These are phyloP conservation scores for Antheraea yamamai DNA, from an alignment of 2,888 invertebrate species.

Conservation along the genomic window DNA sequence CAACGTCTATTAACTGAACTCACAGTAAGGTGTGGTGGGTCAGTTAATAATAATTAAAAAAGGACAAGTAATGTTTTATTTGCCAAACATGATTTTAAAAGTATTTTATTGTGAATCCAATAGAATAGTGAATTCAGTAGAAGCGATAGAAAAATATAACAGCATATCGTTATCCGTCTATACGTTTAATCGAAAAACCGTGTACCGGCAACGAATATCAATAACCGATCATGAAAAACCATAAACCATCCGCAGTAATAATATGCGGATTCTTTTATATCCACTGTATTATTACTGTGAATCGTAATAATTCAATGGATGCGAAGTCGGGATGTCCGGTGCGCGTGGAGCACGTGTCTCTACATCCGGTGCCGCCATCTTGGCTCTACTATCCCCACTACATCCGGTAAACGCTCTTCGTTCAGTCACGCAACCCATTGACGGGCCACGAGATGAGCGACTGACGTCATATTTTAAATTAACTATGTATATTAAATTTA, in stretches of 20 bases:
- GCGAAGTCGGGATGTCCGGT: conserved; percentile 72
- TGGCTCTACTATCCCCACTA: conserved; percentile 60
- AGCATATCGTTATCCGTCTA: not conserved
- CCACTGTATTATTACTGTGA: conserved; percentile 9
- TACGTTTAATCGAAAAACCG: conserved; percentile 36
- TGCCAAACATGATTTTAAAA: no score
- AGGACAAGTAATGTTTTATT: no score
- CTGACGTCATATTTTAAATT: not conserved
- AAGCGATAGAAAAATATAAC: not conserved
- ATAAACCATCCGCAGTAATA: not conserved
- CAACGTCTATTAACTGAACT: no score
- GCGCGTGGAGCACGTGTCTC: conserved; percentile 77
- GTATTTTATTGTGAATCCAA: not conserved
- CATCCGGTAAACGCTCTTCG: conserved; percentile 64
- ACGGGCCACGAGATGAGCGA: conserved; percentile 49
- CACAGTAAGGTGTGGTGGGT: not conserved
- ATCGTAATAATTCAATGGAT: conserved; percentile 72
- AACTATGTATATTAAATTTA: no score
- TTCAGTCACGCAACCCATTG: conserved; percentile 74
- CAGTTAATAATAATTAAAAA: not conserved
- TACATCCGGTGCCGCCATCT: conserved; percentile 77
- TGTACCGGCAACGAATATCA: conserved; percentile 34
- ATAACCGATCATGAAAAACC: conserved; percentile 29
- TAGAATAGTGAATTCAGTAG: not conserved
- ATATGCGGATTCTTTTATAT: conserved; percentile 3